These are phyloP conservation scores for Drosophila pallidifrons DNA, from an alignment of 1,140 invertebrate species.

Conservation along the genomic window DNA sequence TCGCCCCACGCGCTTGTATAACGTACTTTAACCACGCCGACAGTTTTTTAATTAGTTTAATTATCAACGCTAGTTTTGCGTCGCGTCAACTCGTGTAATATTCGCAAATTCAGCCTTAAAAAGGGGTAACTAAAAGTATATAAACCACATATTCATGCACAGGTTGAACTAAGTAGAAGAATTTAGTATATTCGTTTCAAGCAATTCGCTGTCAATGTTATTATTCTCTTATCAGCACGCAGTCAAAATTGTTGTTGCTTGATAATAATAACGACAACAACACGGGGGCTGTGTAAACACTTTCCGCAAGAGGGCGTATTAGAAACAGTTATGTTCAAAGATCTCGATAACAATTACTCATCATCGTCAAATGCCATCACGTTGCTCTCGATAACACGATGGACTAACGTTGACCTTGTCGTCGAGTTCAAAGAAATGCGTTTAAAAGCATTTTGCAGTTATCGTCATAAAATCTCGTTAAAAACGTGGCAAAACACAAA, in stretches of 20 bases:
- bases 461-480: slow-evolving; percentile 53
- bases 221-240: slow-evolving; percentile 43
- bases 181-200: slow-evolving; percentile 13
- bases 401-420: slow-evolving; percentile 67
- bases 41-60: slow-evolving; percentile 33
- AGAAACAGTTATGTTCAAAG: slow-evolving; percentile 7
- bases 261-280: slow-evolving; percentile 35
- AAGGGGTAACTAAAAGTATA: slow-evolving; percentile 23
- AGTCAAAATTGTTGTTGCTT: slow-evolving; percentile 39
- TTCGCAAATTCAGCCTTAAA: slow-evolving; percentile 10
- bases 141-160: not conserved
- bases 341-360: slow-evolving; percentile 24
- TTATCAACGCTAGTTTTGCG: slow-evolving; percentile 8
- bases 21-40: slow-evolving; percentile 14
- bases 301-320: not conserved
- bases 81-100: not conserved
- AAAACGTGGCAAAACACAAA: slow-evolving; percentile 64
- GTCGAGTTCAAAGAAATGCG: slow-evolving; percentile 64
- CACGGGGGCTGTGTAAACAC: slow-evolving; percentile 10
- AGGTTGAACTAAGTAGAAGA: slow-evolving; percentile 1
- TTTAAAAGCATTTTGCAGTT: slow-evolving; percentile 36
- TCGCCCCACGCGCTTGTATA: slow-evolving; percentile 65
- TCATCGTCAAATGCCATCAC: slow-evolving; percentile 49
- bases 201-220: slow-evolving; percentile 40
- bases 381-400: slow-evolving; percentile 38